These are phyloP conservation scores for Notodonta ziczac DNA, from an alignment of 2,888 invertebrate species.

Conservation along the genomic window DNA sequence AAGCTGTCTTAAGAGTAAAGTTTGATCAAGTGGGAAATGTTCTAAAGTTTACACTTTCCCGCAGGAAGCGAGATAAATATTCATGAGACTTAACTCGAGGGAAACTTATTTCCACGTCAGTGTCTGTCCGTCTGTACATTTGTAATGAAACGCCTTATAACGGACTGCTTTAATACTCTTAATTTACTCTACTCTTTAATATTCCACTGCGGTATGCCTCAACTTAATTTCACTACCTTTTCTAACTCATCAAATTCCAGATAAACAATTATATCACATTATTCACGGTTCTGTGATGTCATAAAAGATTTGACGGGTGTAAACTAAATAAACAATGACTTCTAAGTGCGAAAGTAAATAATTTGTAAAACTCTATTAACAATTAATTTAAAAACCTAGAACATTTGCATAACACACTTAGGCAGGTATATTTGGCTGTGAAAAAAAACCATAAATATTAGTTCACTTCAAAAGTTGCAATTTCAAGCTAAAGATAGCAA, in stretches of 20 bases:
- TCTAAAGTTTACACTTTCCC: constrained; percentile 75
- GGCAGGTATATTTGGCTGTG: background rate
- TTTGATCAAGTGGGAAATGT: constrained; percentile 81
- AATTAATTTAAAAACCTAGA: too few relatives aligned
- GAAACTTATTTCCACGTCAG: constrained; percentile 80
- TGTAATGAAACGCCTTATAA: constrained; percentile 75
- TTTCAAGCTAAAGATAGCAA: background rate
- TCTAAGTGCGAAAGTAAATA: background rate
- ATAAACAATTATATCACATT: constrained; percentile 7
- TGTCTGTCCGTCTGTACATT: constrained; percentile 76
- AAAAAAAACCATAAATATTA: background rate
- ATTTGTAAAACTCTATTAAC: background rate
- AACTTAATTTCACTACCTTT: constrained; percentile 15
- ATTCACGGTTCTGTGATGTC: constrained; percentile 6
- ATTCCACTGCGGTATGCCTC: constrained; percentile 37
- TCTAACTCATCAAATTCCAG: constrained; percentile 18
- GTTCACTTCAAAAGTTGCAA: background rate
- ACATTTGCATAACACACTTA: too few relatives aligned
- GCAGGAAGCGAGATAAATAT: constrained; percentile 78
- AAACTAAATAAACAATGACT: too few relatives aligned
- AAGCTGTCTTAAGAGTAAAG: constrained; percentile 69
- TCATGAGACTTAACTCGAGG: constrained; percentile 77
- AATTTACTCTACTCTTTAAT: constrained; percentile 57
- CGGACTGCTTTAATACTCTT: constrained; percentile 67
- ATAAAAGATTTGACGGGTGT: background rate